Evolutionary conservation across 2,888 invertebrate species (phyloP), one percentile per base, ranked within the genome.

Genomic region (Priocnemis perturbator): DNA sequence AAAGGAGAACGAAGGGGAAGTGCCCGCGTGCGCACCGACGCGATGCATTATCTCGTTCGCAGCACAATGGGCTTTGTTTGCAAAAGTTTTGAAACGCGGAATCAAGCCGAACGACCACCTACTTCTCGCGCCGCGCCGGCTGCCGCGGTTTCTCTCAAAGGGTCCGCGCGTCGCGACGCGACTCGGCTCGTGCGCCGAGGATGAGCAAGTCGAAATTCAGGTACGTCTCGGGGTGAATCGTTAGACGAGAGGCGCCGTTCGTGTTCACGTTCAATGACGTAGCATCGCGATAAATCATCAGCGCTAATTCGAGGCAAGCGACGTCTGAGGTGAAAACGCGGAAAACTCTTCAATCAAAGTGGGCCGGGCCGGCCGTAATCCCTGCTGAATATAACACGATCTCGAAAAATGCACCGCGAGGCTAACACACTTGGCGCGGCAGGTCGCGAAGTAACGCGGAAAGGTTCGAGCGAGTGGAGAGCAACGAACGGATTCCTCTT

Each of bases 21-120:
- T 52, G 61, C 64, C 66, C 60, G 26, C 64, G 63, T 67, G 65
- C 60, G 65, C 66, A 55, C 52, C 71, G 69, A 58, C 64, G 63
- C 73, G 77, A 77, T 69, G 74, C 67, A 78, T 77, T 77, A 77
- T 77, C 75, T 73, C 73, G 78, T 78, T 71, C 59, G 53, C 67
- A 67, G 78, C 59, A 78, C 78, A 78, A 78, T 78, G 63, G 78
- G 63, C 78, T 78, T 78, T 78, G 78, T 78, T 77, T 66, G 73
- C 64, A 50, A 69, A 78, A 76, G 73, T 71, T 78, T 73, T 73
- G 71, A 75, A 73, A 71, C 76, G 78, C 76, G 71, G 73, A 73
- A 78, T 81, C 76, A 67, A 78, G 72, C 62, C 72, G 73, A 69
- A 74, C 74, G 69, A 66, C 77, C 77, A 64, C 76, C 68, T 70